Evolutionary conservation across 53 echinoderm and acorn worm genomes (phyloP), one percentile per base, ranked within the genome.

Genomic region (Astropecten irregularis): DNA sequence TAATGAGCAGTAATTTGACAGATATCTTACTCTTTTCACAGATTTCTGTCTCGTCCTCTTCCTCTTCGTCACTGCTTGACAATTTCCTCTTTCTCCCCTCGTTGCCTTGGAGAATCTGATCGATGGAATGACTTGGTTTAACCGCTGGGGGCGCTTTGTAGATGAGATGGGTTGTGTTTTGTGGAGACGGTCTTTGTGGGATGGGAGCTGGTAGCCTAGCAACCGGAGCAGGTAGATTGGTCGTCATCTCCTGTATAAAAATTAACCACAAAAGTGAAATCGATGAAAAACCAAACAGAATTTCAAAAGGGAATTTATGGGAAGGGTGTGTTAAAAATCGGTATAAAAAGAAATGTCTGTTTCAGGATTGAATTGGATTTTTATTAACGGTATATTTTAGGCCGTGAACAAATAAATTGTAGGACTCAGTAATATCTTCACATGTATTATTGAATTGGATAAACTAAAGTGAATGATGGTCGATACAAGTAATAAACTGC

Each of bases 61-160:
- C 79, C 26, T 79, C 71, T 33, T 49, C 62, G 3, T 55, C 56
- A 44, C 56, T 56, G 25, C 79, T 31, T 59, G 56, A 34, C 73
- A 74, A 30, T 62, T 79, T 79, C 49, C 79, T 40, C 46, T 79
- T 79, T 19, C 79, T 79, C 11, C 61, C 79, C 33, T 79, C 79
- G 49, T 46, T 79, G 23, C 79, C 79, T 42, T 87, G 68, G 5
- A 87, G 70, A 46, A 87, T 87, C 14, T 81, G 55, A 16, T 87
- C 87, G 56, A 87, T 87, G 61, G 87, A 87, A 26, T 87, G 87
- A 40, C 68, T 79, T 29, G 66, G 81, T 13, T 56, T 81, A 28
- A 26, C 40, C 29, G 69, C 36, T n/a, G 73, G 33, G 35, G 73
- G 48, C 33, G 85, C 49, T 34, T 60, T 73, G 49, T 47, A 48